phyloP scores from a whole-genome alignment of 2,888 invertebrate species.

The Clunio marinus region DNA sequence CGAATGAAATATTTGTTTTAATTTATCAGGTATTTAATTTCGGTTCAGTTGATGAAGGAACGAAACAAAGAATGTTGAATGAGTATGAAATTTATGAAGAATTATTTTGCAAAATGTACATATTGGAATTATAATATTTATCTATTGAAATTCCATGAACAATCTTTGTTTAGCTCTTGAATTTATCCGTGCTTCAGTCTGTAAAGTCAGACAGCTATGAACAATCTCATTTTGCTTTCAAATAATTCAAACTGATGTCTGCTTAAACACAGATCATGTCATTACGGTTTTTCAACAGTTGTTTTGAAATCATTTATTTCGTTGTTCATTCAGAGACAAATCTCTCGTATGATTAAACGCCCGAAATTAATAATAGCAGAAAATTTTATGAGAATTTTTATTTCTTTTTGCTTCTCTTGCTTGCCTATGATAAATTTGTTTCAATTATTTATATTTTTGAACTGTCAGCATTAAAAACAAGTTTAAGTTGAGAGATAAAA shows the following conservation, averaged over 20 bases:
- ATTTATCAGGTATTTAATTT: slow-evolving; percentile 16
- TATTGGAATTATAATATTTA: background rate
- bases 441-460: slow-evolving; percentile 30
- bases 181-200: too few species aligned
- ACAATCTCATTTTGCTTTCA: background rate
- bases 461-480: slow-evolving; percentile 23
- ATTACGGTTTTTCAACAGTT: slow-evolving; percentile 26
- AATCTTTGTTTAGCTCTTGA: too few species aligned
- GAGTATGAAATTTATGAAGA: background rate
- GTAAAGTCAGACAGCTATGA: too few species aligned
- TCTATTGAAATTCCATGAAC: too few species aligned
- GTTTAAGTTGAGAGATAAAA: slow-evolving; percentile 1
- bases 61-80: background rate
- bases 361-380: slow-evolving; percentile 5
- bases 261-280: slow-evolving; percentile 6
- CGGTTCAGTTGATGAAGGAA: background rate
- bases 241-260: background rate
- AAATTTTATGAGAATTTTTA: slow-evolving; percentile 8
- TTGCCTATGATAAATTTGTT: slow-evolving; percentile 24
- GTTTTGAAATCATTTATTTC: slow-evolving; percentile 32
- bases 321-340: slow-evolving; percentile 17
- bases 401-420: too few species aligned
- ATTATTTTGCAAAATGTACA: background rate
- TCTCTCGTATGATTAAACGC: slow-evolving; percentile 22
- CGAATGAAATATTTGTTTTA: slow-evolving; percentile 1